Evolutionary conservation across 2,113 vertebrate species (phyloP).

Genomic region (Promerops cafer): DNA sequence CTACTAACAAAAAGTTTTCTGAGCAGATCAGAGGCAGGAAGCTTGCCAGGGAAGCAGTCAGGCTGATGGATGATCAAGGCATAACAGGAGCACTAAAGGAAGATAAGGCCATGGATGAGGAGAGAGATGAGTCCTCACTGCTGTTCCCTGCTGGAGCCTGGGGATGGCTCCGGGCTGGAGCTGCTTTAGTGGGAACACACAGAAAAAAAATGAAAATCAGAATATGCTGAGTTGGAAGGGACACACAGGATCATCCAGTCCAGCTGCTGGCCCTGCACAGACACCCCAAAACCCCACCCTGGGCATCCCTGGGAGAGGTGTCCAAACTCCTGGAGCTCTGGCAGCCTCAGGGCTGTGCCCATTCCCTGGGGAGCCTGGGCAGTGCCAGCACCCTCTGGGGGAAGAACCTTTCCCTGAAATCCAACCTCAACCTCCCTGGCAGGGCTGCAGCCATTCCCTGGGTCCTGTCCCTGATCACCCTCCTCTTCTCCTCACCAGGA

Average conservation of each 20-base stretch:
- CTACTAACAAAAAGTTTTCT: background rate
- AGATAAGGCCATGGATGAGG: background rate
- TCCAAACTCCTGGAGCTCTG: background rate
- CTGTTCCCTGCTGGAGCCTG: background rate
- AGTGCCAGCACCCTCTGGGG: background rate
- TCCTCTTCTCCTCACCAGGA: background rate
- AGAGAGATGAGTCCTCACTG: background rate
- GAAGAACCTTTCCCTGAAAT: background rate
- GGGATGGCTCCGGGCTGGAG: background rate
- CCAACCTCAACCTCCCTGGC: accelerated
- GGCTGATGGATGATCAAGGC: conserved; percentile 18
- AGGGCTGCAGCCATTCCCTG: background rate
- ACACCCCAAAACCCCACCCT: background rate
- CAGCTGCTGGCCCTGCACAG: background rate
- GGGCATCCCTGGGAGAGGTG: accelerated
- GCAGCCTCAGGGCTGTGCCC: accelerated
- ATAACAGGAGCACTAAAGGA: background rate
- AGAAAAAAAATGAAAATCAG: background rate
- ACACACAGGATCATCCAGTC: background rate
- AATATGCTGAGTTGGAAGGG: background rate
- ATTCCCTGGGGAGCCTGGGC: background rate
- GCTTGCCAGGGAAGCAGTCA: conserved; percentile 13
- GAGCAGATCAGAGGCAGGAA: conserved; percentile 12
- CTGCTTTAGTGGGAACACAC: background rate
- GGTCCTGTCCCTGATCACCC: background rate